Evolutionary conservation across 2,113 vertebrate genomes (phyloP), one percentile per base, ranked within the genome.

Genomic region (Oncorhynchus gorbuscha): DNA sequence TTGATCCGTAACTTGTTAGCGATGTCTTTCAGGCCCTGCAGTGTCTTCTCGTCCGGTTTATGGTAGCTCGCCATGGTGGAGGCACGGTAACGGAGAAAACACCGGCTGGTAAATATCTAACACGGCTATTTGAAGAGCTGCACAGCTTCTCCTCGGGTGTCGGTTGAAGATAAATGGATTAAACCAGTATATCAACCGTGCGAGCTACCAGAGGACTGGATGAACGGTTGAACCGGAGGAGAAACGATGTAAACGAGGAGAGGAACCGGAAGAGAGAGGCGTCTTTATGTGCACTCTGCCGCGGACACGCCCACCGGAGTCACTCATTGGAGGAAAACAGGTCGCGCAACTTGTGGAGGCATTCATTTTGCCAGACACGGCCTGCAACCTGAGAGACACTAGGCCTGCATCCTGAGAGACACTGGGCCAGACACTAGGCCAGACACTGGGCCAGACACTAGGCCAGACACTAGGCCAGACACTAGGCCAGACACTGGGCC

Each of bases 1-100:
- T 87, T 75, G 81, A 97, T 94, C 81, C 94, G 84, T 9, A 97
- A 92, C 78, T 94, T 94, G 76, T 93, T 95, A 7, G 95, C 95
- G 26, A 84, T 26, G 75, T 95, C 95, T 39, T 85, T 93, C 30
- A 96, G 90, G 26, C 88, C 93, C 90, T 96, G 96, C 66, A 96
- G 73, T 0, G 90, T 94, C 58, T 92, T 91, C 28, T 93, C 89
- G 2, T 95, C 92, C 3, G 94, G 95, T 35, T 90, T 94, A 69
- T 90, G 88, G 70, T 93, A 93, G 28, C 77, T 86, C 0, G 81
- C 74, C 91, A 93, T 94, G 72, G 35, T 49, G 20, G 39, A 18
- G 20, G 5, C 62, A 39, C 7, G 35, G 7, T 39, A 8, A 16
- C 6, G 35, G 6, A 39, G 49, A 3, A 13, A 26, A 64, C 22